phyloP scores from a whole-genome alignment of 2,113 vertebrate genomes.

The Chlorodrepanis virens region DNA sequence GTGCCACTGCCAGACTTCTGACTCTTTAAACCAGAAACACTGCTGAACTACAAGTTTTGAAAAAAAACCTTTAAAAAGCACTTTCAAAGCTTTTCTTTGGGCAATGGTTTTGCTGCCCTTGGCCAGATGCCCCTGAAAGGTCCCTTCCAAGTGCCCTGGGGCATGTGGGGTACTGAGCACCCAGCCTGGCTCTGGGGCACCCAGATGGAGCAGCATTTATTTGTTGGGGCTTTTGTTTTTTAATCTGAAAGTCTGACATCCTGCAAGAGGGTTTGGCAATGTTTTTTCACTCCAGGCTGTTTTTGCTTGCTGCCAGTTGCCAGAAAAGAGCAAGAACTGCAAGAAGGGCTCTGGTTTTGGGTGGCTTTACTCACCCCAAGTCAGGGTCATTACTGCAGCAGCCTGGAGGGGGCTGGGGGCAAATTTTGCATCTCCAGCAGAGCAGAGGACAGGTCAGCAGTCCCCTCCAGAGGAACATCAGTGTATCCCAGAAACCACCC shows the following conservation, averaged over 20 bases:
- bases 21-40: not conserved
- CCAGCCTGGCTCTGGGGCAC: fast-evolving
- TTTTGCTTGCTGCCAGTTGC: not conserved
- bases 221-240: not conserved
- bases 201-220: not conserved
- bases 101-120: not conserved
- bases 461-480: not conserved
- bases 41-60: not conserved
- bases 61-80: not conserved
- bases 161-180: not conserved
- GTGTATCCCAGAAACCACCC: not conserved
- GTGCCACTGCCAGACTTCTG: too few species aligned
- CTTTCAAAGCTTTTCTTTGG: not conserved
- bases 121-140: not conserved
- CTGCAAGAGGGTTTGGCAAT: not conserved
- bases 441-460: not conserved
- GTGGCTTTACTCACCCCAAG: not conserved
- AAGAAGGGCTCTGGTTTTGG: not conserved
- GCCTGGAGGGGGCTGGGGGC: not conserved
- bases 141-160: not conserved
- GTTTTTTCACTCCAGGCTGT: not conserved
- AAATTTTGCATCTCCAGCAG: not conserved
- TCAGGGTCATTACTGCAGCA: not conserved
- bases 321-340: not conserved
- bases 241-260: not conserved